Evolutionary conservation across 2,888 invertebrate species (phyloP), one percentile per base, ranked within the genome.

Genomic region (Coecobrya sp.): DNA sequence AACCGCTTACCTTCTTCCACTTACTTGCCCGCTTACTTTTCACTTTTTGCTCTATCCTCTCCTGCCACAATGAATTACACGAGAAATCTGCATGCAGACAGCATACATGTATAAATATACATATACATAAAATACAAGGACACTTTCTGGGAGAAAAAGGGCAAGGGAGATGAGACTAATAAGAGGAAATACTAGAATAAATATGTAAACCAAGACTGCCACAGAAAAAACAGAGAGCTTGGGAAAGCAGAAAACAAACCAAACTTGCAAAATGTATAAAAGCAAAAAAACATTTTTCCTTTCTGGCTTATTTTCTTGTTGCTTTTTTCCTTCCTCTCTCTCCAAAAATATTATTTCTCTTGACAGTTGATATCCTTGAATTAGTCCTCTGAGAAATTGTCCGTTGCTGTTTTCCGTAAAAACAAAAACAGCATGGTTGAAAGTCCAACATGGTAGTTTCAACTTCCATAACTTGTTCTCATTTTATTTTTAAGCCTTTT

Each of bases 341-440:
- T 19, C 25, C 16, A 52, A 79, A 79, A 52, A 79, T 49, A 79
- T 82, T 62, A 82, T 82, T 82, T 70, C 68, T 70, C 86, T 36
- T 86, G 87, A 87, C 87, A 87, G 73, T 87, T 87, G 55, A 76
- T 76, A 87, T 87, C 76, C 87, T 76, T 55, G 87, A 86, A 81
- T 88, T 88, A 65, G 62, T 62, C 88, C 88, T 45, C 52, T 65
- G 88, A 88, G 88, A 79, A 45, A 76, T 85, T 85, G 85, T 49
- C 42, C 82, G 82, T 10, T 10, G 8, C 42, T 25, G 2, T 10
- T 30, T 68, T 30, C 16, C 27, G 3, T 2, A 30, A n/a, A 42
- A 30, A 68, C 30, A 30, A 73, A 55, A 55, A 73, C 70, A 42
- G 8, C 3, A 4, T 27, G 7, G 65, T 36, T 19, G 42, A 36